phyloP scores from a whole-genome alignment of 1,140 invertebrate species.

The Drosophila tropicalis region DNA sequence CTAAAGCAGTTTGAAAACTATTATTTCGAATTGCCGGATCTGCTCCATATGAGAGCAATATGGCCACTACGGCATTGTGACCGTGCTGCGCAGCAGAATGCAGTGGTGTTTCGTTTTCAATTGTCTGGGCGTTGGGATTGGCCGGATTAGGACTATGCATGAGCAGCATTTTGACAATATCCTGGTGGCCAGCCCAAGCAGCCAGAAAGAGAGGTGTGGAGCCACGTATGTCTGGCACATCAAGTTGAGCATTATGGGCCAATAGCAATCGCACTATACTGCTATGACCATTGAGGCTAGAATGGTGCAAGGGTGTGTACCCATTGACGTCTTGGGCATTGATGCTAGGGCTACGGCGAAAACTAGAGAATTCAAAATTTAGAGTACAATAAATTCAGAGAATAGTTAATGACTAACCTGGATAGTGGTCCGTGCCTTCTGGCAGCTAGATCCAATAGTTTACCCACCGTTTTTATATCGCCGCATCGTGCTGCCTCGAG shows the following conservation, averaged over 20 bases:
- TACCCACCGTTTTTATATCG: constrained; percentile 93
- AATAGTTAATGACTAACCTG: constrained; percentile 86
- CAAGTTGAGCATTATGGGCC: constrained; percentile 93
- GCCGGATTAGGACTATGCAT: constrained; percentile 89
- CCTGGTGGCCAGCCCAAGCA: constrained; percentile 93
- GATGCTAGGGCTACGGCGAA: constrained; percentile 93
- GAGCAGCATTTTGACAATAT: constrained; percentile 92
- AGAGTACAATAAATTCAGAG: neutral
- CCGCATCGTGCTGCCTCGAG: constrained; percentile 96
- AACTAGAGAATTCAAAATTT: constrained; percentile 85
- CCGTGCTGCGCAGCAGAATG: constrained; percentile 98
- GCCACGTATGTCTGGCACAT: constrained; percentile 92
- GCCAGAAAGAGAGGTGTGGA: constrained; percentile 94
- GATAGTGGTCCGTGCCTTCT: constrained; percentile 96
- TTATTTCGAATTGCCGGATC: constrained; percentile 95
- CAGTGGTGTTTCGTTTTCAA: constrained; percentile 96
- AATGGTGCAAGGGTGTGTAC: constrained; percentile 96
- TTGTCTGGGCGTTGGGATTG: constrained; percentile 94
- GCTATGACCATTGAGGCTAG: constrained; percentile 95
- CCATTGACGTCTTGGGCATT: constrained; percentile 97
- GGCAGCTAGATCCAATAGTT: constrained; percentile 93
- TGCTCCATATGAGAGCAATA: constrained; percentile 93
- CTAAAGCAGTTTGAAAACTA: constrained; percentile 95
- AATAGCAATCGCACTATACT: constrained; percentile 94
- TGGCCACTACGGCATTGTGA: constrained; percentile 93